These are phyloP conservation scores for Coenonympha arcania DNA, from an alignment of 2,888 invertebrate genomes.

Conservation along the genomic window DNA sequence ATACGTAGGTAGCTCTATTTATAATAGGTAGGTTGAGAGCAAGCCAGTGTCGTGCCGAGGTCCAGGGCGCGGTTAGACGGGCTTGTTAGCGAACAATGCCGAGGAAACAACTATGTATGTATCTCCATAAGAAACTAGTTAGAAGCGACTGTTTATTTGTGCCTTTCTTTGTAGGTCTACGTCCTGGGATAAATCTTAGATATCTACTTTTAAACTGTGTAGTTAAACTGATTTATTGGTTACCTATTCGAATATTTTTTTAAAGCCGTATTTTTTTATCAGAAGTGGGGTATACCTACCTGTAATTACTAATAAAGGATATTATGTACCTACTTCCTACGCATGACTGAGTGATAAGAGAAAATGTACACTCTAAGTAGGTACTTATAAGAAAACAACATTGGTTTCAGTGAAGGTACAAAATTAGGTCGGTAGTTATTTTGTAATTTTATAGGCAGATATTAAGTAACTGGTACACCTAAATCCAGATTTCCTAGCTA, in stretches of 20 bases:
- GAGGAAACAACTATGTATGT: constrained; percentile 40
- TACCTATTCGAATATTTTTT: background rate
- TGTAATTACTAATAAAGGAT: background rate
- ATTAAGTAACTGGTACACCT: no score
- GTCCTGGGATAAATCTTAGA: constrained; percentile 3
- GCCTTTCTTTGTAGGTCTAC: constrained; percentile 10
- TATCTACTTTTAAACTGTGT: background rate
- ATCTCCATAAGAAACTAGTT: constrained; percentile 32
- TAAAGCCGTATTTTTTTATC: background rate
- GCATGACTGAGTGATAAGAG: no score
- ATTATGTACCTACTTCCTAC: no score
- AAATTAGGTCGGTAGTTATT: no score
- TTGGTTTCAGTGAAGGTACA: no score
- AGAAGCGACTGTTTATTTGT: constrained; percentile 18
- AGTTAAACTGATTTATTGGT: background rate
- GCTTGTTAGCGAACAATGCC: constrained; percentile 67
- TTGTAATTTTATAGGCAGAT: no score
- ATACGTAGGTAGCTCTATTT: background rate
- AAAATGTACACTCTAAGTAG: no score
- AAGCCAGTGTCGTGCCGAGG: constrained; percentile 50
- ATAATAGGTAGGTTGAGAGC: background rate
- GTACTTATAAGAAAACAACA: no score
- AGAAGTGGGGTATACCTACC: background rate
- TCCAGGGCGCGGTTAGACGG: constrained; percentile 57
- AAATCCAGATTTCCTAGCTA: no score